Evolutionary conservation across 2,113 vertebrate genomes (phyloP), one percentile per base, ranked within the genome.

Genomic region (Smithornis capensis): DNA sequence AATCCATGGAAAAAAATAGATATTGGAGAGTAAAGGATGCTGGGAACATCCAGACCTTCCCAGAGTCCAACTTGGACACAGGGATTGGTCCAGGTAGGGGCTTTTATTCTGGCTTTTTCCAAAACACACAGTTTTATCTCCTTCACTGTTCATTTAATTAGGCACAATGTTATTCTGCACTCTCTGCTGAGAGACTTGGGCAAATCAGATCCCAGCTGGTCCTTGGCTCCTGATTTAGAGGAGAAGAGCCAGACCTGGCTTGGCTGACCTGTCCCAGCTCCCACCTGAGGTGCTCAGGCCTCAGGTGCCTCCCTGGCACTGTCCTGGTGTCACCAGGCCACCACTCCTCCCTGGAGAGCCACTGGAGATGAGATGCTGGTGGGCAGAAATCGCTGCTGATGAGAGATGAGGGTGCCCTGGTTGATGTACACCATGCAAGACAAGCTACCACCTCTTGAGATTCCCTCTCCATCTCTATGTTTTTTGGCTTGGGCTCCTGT

Each of bases 401-500:
- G 60, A 12, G 12, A 44, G 77, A 9, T 73, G 89, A 44, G 16
- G 75, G 59, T 59, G 52, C 85, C 73, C 64, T 69, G 44, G 50
- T 87, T 65, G 90, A 75, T 14, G 77, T 16, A 33, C 81, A 84
- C 93, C 92, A 42, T 92, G 95, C 87, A 95, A 78, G 50, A 71
- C 76, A 84, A 79, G 44, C 68, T 44, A 49, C 70, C 33, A 2
- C 70, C 91, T 45, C 57, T 84, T 17, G 33, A 78, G 52, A 75
- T 96, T 62, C 60, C 77, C 56, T 92, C 75, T 92, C 80, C 52
- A 29, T 40, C 68, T 62, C 3, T 90, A 7, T 37, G 27, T 29
- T n/a, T 94, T 97, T 96, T 96, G 96, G 92, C 92, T 95, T 92
- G 74, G 94, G 74, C 91, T 97, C 93, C 93, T 60, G 70, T 90